Conservation (phyloP, 2,113 vertebrate genomes). For the Nycticorax nycticorax region DNA sequence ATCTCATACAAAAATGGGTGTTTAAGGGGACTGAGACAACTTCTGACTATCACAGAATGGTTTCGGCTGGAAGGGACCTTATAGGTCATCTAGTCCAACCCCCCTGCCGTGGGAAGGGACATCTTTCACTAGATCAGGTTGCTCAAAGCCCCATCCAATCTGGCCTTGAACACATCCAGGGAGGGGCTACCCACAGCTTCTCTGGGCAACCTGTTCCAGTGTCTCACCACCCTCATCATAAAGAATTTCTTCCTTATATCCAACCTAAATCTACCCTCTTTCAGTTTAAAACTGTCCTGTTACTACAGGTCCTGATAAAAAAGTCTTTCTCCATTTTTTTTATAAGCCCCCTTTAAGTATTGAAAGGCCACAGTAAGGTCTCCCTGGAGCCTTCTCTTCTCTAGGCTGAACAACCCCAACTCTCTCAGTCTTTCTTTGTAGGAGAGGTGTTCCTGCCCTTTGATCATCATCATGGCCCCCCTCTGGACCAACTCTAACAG, state of each 20-base stretch:
- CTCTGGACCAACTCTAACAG: neutral
- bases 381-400: neutral
- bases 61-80: neutral
- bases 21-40: neutral
- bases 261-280: neutral
- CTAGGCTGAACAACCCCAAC: neutral
- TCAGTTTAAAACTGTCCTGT: neutral
- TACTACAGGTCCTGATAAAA: neutral
- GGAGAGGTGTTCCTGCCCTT: neutral
- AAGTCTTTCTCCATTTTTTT: neutral
- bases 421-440: neutral
- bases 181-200: neutral
- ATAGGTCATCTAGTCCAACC: neutral
- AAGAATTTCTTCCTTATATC: neutral
- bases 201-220: neutral
- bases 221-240: neutral
- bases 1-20: neutral
- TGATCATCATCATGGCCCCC: neutral
- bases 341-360: neutral
- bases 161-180: neutral
- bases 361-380: neutral
- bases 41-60: neutral
- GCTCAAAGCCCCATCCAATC: neutral
- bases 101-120: neutral
- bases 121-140: neutral